Conservation (phyloP, 1,140 invertebrate genomes). For the Nymphalis io region DNA sequence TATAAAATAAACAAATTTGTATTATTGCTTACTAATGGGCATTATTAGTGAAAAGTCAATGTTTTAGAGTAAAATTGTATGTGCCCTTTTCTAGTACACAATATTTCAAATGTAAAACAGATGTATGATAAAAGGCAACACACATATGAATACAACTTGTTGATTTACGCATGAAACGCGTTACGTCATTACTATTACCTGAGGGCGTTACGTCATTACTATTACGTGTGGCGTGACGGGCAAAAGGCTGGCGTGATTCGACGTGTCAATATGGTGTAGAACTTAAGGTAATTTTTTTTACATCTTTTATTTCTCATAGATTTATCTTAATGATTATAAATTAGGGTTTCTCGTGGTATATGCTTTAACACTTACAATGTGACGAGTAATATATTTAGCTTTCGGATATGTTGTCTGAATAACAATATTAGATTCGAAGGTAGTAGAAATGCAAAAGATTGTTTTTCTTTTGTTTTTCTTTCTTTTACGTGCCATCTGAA, state of each 20-base stretch:
- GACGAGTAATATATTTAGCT: too few relatives aligned
- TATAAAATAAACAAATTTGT: too few relatives aligned
- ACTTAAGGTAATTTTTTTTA: neutral
- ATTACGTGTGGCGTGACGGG: constrained; percentile 1
- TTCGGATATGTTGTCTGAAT: too few relatives aligned
- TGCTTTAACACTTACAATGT: too few relatives aligned
- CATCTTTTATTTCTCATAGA: neutral
- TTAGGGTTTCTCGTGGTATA: neutral
- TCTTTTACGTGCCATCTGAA: too few relatives aligned
- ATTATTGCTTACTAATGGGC: too few relatives aligned
- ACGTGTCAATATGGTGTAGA: constrained; percentile 5
- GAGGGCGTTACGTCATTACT: constrained; percentile 3
- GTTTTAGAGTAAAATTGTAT: neutral
- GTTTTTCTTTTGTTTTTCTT: too few relatives aligned
- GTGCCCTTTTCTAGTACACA: neutral
- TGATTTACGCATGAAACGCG: constrained; percentile 1
- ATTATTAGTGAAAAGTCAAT: too few relatives aligned
- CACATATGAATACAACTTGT: constrained; percentile 1
- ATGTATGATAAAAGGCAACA: neutral
- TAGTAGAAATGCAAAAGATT: too few relatives aligned
- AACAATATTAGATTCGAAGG: too few relatives aligned
- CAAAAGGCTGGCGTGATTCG: constrained; percentile 1
- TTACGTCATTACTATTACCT: constrained; percentile 1
- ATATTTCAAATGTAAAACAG: neutral
- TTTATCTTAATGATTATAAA: neutral